phyloP scores from a whole-genome alignment of 2,113 vertebrate genomes.

The Dolichallabes microphthalmus region DNA sequence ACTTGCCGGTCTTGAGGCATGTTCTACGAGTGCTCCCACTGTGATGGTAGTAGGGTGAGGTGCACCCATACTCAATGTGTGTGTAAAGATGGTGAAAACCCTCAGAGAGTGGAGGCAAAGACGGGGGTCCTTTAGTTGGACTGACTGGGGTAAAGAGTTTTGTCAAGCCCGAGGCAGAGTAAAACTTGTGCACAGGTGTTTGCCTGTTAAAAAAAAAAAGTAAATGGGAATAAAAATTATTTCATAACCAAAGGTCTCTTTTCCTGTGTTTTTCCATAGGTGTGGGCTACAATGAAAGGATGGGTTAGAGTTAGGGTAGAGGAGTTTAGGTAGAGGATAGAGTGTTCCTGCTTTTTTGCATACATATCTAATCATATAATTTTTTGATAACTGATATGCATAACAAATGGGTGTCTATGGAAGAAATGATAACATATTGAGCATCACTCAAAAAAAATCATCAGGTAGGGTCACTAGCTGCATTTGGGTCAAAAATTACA shows the following conservation, averaged over 20 bases:
- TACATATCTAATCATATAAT: background rate
- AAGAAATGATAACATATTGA: background rate
- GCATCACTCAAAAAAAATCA: background rate
- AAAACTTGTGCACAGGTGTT: constrained; percentile 88
- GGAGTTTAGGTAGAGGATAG: background rate
- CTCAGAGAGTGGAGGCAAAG: constrained; percentile 76
- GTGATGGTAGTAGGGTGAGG: constrained; percentile 88
- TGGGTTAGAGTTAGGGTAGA: too few relatives aligned
- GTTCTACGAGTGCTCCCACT: constrained; percentile 89
- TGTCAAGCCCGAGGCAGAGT: constrained; percentile 76
- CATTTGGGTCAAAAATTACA: background rate
- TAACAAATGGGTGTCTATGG: background rate
- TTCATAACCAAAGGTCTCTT: background rate
- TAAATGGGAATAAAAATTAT: background rate
- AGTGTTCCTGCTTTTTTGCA: background rate
- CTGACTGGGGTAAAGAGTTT: constrained; percentile 65
- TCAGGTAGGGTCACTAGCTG: background rate
- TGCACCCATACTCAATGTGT: constrained; percentile 90
- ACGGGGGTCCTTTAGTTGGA: constrained; percentile 78
- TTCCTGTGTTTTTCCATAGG: too few relatives aligned
- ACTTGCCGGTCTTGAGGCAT: constrained; percentile 93
- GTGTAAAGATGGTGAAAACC: constrained; percentile 91
- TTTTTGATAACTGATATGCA: background rate
- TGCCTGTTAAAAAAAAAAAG: constrained; percentile 71
- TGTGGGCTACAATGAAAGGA: too few relatives aligned